Evolutionary conservation across 2,113 vertebrate genomes (phyloP), one percentile per base, ranked within the genome.

Genomic region (Columba livia): DNA sequence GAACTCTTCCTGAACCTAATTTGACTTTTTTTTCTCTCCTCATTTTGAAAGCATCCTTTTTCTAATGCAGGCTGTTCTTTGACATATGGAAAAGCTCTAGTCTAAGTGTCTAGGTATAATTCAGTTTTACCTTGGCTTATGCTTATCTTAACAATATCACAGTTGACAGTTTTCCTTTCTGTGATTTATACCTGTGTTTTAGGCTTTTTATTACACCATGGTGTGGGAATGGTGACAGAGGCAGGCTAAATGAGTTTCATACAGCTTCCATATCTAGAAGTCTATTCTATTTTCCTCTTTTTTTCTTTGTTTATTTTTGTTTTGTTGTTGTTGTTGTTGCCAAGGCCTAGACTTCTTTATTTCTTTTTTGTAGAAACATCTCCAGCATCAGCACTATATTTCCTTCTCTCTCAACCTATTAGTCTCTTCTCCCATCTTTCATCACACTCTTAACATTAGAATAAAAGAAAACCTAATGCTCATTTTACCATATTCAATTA

Each of bases 111-210:
- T 58, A 75, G 34, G 29, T 12, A 84, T 96, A 96, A 93, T 93
- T 93, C 50, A 78, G 57, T 91, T 94, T 96, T 90, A 53, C 23
- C 78, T 69, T 61, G 67, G 50, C 44, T 94, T 85, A 62, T 86
- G 79, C n/a, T 93, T 91, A 96, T 96, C 85, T 97, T 95, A 97
- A 96, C 92, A 72, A 94, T 95, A 94, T 96, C 93, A 94, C 31
- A 86, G 56, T 60, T 96, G 96, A 95, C 95, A 96, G 90, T 75
- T 96, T 96, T 94, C 34, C 73, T 95, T 92, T 88, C 65, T 80
- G 40, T 93, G 84, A 95, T 91, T 95, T 95, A 93, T 82, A 94
- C 14, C 58, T 80, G 58, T 73, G 25, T 88, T 93, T 96, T 93
- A 69, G 34, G 57, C 92, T 95, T 95, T 97, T 93, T 92, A 90